Evolutionary conservation across 2,888 invertebrate genomes (phyloP).

Genomic region (Xestia c-nigrum): DNA sequence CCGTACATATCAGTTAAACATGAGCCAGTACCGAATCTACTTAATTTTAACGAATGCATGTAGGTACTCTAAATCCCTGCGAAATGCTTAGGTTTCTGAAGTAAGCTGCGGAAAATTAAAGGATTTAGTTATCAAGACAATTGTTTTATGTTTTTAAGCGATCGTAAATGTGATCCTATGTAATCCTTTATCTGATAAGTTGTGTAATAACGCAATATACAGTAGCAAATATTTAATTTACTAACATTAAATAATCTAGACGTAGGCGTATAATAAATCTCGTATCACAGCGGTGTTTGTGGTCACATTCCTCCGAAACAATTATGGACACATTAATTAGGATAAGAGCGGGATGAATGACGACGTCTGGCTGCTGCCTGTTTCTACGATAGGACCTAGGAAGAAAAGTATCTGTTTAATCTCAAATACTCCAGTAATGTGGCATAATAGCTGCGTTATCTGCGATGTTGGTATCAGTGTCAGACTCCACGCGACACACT

Average conservation of each 20-base stretch:
- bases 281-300: too few species aligned
- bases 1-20: background rate
- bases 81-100: too few species aligned
- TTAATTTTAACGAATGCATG: background rate
- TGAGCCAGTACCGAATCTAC: background rate
- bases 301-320: too few species aligned
- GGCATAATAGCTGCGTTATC: background rate
- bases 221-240: conserved; percentile 16
- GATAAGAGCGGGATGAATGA: background rate
- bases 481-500: conserved; percentile 8
- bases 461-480: conserved; percentile 22
- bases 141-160: conserved; percentile 38
- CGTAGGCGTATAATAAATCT: too few species aligned
- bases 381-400: background rate
- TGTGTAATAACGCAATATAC: conserved; percentile 21
- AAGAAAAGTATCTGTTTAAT: background rate
- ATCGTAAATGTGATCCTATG: background rate
- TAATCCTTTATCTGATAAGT: conserved; percentile 44
- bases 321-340: background rate
- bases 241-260: background rate
- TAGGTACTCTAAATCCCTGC: background rate
- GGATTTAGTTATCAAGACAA: conserved; percentile 34
- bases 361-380: background rate
- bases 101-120: background rate
- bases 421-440: background rate